Base-by-base conservation (phyloP, 2,113 vertebrate genomes). In the Eclectus roratus region DNA sequence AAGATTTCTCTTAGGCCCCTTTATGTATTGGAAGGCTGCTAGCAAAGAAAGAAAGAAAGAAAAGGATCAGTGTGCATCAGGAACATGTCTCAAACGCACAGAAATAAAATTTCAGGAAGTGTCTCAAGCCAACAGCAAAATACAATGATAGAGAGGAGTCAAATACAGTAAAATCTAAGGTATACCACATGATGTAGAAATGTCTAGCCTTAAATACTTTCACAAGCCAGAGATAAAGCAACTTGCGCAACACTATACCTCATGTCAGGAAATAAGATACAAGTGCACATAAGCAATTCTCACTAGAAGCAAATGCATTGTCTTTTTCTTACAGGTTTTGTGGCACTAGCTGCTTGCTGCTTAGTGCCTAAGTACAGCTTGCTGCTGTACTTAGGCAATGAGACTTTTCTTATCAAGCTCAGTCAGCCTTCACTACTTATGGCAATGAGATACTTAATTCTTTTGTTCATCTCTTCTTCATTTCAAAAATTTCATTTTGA, bases 231-330 rank as follows among this genome's bases (percentile, higher is more conserved):
- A 85, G 71, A 35, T 55, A 83, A 73, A 80, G 37, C 19, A 73
- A 13, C 0, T 0, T n/a, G 35, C 16, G 9, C 15, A 85, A 39
- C 13, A 21, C 33, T 33, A n/a, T 25, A 71, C 68, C 27, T 80
- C 46, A 24, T 19, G 12, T 41, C 55, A 83, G 44, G 31, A 77
- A 65, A 72, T 60, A 84, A 91, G 17, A 71, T 43, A 37, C 11
- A 55, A 83, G 41, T 46, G 11, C 10, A 66, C 3, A 6, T 11
- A 39, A 72, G 23, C 13, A 52, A 65, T 84, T 88, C 87, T 70
- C 29, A 49, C 61, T 20, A 55, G 35, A 47, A 77, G 27, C 47
- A 90, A 63, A 61, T 13, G n/a, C 14, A 56, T 16, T 37, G 28
- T 11, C 25, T 85, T 37, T 72, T 88, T 31, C 43, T 50, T 71